phyloP scores from a whole-genome alignment of 2,888 invertebrate genomes.

The Synergus laeviventris region DNA sequence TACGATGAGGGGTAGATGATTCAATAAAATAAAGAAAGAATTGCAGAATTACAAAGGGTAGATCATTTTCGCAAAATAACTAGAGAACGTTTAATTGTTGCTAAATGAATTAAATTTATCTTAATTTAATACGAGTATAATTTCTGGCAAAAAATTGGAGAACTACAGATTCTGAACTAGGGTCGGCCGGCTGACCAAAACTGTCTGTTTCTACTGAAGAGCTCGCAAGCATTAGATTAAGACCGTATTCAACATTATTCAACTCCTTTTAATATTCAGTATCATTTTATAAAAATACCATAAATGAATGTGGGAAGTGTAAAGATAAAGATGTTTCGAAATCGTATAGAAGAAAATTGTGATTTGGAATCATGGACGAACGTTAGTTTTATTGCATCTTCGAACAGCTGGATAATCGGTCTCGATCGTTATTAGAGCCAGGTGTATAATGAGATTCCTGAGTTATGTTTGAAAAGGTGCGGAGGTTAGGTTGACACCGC shows the following conservation, averaged over 20 bases:
- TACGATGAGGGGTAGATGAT: not conserved
- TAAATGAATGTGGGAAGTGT: not conserved
- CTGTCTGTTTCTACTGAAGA: not conserved
- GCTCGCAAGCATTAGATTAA: not conserved
- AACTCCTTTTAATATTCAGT: not conserved
- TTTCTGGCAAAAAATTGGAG: constrained; percentile 25
- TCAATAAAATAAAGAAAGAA: too few species aligned
- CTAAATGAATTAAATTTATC: not conserved
- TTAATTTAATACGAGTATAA: too few species aligned
- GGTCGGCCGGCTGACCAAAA: not conserved
- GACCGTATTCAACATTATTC: not conserved
- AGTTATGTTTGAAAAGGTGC: constrained; percentile 34
- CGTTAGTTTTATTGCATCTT: constrained; percentile 9
- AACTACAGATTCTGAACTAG: constrained; percentile 8
- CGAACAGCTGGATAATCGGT: constrained; percentile 18
- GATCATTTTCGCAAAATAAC: too few species aligned
- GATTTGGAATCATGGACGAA: constrained; percentile 8
- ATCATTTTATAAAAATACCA: not conserved
- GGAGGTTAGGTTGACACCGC: constrained; percentile 32
- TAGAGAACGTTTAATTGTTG: not conserved
- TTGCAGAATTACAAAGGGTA: too few species aligned
- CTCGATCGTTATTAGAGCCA: constrained; percentile 41
- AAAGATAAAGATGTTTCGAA: not conserved
- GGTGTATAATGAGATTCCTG: constrained; percentile 38
- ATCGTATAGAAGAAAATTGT: not conserved